Evolutionary conservation across 1,140 invertebrate species (phyloP).

Genomic region (Calycopis cecrops): DNA sequence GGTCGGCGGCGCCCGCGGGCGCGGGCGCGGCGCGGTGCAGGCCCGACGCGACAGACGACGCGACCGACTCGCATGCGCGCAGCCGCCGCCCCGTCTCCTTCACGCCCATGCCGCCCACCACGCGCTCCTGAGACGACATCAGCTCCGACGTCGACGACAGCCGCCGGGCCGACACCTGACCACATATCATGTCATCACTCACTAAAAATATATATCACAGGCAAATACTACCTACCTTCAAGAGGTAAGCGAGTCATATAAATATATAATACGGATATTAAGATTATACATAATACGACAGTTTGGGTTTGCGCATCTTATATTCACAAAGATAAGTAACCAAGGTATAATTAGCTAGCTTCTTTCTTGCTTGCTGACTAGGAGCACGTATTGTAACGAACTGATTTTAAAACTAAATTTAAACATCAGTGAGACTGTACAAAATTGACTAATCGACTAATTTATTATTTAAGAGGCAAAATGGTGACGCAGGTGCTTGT

Average conservation of each 20-base stretch:
- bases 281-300: too few relatives aligned
- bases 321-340: too few relatives aligned
- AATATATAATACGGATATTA: background rate
- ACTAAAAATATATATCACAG: background rate
- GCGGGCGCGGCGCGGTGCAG: slow-evolving; percentile 81
- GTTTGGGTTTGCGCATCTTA: too few relatives aligned
- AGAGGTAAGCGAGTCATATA: background rate
- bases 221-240: background rate
- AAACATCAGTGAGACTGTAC: too few relatives aligned
- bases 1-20: slow-evolving; percentile 58
- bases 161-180: slow-evolving; percentile 79
- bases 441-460: too few relatives aligned
- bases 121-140: slow-evolving; percentile 84
- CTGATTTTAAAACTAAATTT: too few relatives aligned
- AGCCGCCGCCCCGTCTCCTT: slow-evolving; percentile 75
- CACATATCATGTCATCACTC: background rate
- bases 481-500: too few relatives aligned
- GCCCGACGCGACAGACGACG: slow-evolving; percentile 92
- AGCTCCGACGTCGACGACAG: slow-evolving; percentile 87
- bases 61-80: slow-evolving; percentile 89
- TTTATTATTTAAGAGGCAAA: too few relatives aligned
- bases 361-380: too few relatives aligned
- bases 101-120: slow-evolving; percentile 23
- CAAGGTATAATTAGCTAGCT: too few relatives aligned
- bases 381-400: too few relatives aligned